These are phyloP conservation scores for Hemitrygon akajei DNA, from an alignment of 2,797 vertebrate species.

Conservation along the genomic window DNA sequence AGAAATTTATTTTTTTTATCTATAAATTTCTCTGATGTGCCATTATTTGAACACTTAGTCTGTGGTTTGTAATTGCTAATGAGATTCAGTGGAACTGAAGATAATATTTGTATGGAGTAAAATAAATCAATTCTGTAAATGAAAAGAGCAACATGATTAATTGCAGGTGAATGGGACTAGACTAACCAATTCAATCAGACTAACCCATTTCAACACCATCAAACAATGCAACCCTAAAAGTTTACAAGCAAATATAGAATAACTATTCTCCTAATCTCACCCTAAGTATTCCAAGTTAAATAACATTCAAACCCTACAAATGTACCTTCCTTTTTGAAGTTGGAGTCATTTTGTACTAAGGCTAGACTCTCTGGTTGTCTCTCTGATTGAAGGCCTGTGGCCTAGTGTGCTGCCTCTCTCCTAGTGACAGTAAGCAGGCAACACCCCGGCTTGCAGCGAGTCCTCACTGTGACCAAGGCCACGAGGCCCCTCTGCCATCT, in stretches of 20 bases:
- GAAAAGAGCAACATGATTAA: not conserved
- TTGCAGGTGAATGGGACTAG: not conserved
- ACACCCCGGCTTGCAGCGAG: too few species aligned
- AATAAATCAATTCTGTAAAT: not conserved
- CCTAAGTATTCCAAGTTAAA: not conserved
- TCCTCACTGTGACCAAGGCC: too few species aligned
- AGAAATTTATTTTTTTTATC: not conserved
- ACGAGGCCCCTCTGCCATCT: too few species aligned
- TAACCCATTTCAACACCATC: not conserved
- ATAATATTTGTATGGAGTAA: not conserved
- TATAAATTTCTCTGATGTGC: not conserved
- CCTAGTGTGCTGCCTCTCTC: too few species aligned
- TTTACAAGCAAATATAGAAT: not conserved
- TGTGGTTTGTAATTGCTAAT: not conserved
- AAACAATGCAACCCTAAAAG: not conserved
- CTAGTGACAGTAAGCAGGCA: too few species aligned
- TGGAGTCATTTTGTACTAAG: not conserved
- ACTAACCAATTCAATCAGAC: not conserved
- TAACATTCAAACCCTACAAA: not conserved
- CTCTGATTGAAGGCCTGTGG: too few species aligned
- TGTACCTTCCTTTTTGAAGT: not conserved
- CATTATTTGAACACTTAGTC: not conserved
- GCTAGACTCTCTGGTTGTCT: not conserved
- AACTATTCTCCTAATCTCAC: not conserved
- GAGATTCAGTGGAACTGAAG: not conserved